A percentile compares a stretch with the other conserved stretches of the same genome.
Evolutionary conservation across 1,140 invertebrate genomes (phyloP).

Genomic region (Cataglyphis hispanica): DNA sequence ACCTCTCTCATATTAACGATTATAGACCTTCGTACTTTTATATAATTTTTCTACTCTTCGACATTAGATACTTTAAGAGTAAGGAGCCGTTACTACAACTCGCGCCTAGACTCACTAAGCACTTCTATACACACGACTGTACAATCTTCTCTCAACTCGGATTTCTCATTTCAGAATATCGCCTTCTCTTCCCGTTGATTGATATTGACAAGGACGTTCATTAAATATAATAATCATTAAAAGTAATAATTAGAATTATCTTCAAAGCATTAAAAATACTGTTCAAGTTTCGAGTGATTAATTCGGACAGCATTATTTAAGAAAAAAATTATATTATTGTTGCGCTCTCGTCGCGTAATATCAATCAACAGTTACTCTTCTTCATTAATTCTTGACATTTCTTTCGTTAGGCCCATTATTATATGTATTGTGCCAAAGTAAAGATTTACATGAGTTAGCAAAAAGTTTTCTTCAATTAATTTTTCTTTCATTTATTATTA

Average conservation of each 20-base stretch:
- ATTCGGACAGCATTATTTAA: neutral
- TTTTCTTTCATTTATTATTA: neutral
- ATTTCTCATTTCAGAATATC: slow-evolving; percentile 9
- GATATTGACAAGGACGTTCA: neutral
- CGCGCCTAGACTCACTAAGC: slow-evolving; percentile 37
- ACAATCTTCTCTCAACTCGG: neutral
- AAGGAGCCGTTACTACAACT: slow-evolving; percentile 57
- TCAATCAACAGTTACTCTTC: neutral
- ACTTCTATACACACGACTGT: slow-evolving; percentile 26
- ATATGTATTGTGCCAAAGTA: slow-evolving; percentile 18
- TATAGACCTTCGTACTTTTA: slow-evolving; percentile 82
- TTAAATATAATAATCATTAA: no score
- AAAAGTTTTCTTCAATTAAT: neutral
- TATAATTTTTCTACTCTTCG: slow-evolving; percentile 83
- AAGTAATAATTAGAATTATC: neutral
- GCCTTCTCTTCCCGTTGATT: slow-evolving; percentile 14
- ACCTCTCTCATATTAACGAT: slow-evolving; percentile 67
- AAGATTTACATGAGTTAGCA: neutral
- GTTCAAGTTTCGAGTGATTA: neutral
- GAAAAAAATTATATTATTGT: neutral
- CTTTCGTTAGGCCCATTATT: slow-evolving; percentile 18
- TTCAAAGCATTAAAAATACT: neutral
- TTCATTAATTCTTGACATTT: neutral
- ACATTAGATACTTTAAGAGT: slow-evolving; percentile 72
- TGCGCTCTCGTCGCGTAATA: neutral